Evolutionary conservation across 2,113 vertebrate species (phyloP).

Genomic region (Rousettus leschenaultii): DNA sequence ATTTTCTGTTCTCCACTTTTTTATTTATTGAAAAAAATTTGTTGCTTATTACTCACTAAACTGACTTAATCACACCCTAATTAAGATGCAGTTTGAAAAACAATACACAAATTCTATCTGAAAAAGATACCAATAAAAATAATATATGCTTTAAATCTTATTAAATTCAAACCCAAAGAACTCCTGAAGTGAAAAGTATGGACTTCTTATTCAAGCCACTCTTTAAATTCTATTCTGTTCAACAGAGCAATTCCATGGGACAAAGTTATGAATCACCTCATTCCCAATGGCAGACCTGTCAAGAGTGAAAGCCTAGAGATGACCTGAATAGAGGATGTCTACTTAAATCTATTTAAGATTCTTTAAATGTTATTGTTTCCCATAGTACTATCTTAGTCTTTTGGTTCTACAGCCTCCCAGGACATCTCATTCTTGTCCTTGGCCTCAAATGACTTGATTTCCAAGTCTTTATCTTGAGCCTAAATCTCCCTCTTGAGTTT

Average conservation of each 20-base stretch:
- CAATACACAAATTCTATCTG: neutral
- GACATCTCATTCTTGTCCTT: neutral
- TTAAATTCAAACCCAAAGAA: neutral
- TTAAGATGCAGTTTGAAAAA: neutral
- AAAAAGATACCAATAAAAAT: neutral
- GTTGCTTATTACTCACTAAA: neutral
- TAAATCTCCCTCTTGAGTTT: conserved; percentile 2
- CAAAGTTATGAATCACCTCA: neutral
- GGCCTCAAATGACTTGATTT: neutral
- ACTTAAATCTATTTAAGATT: neutral
- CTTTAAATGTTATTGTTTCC: neutral
- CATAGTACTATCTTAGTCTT: neutral
- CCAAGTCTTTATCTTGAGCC: neutral
- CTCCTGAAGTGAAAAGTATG: neutral
- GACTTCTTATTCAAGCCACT: neutral
- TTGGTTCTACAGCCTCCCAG: neutral
- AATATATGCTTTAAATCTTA: neutral
- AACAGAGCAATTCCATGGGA: neutral
- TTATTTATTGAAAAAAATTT: neutral
- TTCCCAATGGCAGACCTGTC: neutral
- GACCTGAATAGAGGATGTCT: neutral
- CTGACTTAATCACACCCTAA: neutral
- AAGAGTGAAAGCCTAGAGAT: neutral
- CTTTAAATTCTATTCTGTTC: neutral
- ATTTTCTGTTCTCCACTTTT: neutral